These are phyloP conservation scores for Chiloscyllium punctatum DNA, from an alignment of 2,797 vertebrate species.

Conservation along the genomic window DNA sequence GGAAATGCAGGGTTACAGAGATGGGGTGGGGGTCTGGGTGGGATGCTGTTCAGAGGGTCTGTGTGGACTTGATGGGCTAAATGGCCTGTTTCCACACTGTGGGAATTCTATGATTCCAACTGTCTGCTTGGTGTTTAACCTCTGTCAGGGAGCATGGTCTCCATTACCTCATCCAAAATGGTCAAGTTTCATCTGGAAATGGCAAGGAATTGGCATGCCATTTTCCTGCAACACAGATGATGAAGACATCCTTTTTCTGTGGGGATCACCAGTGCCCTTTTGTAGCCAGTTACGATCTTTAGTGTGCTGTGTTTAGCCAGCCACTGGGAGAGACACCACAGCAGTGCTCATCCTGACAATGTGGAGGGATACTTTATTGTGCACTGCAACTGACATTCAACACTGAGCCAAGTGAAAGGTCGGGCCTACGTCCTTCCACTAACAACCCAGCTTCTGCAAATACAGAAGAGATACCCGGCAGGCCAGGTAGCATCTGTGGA, in stretches of 20 bases:
- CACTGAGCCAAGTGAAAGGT: not conserved
- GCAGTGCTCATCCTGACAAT: not conserved
- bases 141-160: not conserved
- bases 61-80: too few species aligned
- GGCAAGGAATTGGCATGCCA: not conserved
- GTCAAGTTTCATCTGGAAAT: not conserved
- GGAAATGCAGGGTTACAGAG: too few species aligned
- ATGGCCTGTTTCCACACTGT: too few species aligned
- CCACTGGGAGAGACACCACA: not conserved
- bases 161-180: not conserved
- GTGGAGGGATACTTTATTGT: not conserved
- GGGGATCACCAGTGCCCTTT: not conserved
- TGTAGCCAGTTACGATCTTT: not conserved
- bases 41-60: too few species aligned
- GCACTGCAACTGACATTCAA: not conserved
- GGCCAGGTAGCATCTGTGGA: not conserved
- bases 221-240: not conserved
- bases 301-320: not conserved
- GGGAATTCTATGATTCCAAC: too few species aligned
- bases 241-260: not conserved
- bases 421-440: not conserved
- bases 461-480: not conserved
- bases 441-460: not conserved
- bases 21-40: too few species aligned
- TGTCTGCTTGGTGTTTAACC: not conserved